Evolutionary conservation across 2,797 vertebrate species (phyloP), one percentile per base, ranked within the genome.

Genomic region (Sebastes wilsoni): DNA sequence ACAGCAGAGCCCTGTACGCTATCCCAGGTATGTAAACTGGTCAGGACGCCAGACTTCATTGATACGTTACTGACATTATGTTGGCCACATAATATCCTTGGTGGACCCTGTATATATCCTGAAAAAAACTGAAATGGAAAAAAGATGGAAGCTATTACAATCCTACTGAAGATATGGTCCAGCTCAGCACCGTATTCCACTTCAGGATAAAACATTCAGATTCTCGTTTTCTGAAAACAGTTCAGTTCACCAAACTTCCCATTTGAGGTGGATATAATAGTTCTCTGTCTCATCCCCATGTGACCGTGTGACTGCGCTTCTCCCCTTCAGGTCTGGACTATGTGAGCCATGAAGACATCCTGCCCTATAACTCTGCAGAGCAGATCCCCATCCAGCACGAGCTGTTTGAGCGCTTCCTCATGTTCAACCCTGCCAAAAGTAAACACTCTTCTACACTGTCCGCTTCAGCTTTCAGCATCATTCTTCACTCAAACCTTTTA

Each of bases 331-430:
- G 98, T 88, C 94, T 99, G 92, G 98, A 99, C 91, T 99, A 99
- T 9, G 98, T 99, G 87, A 99, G 98, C 92, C 98, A 99, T 66
- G 98, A 99, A 92, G 98, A 99, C 92, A 98, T 99, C 91, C 96
- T 99, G 75, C 98, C 98, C n/a, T 99, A 99, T 75, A 97, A 96
- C 87, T 99, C 98, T 6, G 92, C 97, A 1, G 98, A 99, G 92
- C 97, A 99, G 92, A 91, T 97, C 83, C 98, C 98, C 83, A 99
- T 99, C 92, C 98, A 99, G 80, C 98, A 99, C 0, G 98, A 99
- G 86, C 96, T 99, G 81, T 99, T 99, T 75, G 98, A 99, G 92
- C 97, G 98, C 81, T 99, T 99, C 89, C 97, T 99, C 90, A 85
- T 97, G 88, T 97, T 96, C 14, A 97, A 98, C 92, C 96, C 97